Conservation (phyloP, 2,888 invertebrate genomes). For the Epistrophe eligans region DNA sequence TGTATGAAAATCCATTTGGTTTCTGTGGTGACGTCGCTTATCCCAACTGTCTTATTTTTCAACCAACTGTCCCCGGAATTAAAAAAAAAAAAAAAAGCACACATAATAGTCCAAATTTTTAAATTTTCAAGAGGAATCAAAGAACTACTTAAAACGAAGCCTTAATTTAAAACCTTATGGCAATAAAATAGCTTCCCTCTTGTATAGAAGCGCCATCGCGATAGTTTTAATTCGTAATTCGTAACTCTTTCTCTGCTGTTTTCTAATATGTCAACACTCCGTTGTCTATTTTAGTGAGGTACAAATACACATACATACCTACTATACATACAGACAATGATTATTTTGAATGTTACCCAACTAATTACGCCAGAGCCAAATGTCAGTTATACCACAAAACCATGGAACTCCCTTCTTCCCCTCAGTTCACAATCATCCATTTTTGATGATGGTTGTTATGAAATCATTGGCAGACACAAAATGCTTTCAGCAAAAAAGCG, state of each 20-base stretch:
- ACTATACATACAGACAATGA: slow-evolving; percentile 6
- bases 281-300: slow-evolving; percentile 8
- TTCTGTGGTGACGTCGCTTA: too few species aligned
- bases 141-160: too few species aligned
- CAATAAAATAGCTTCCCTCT: not conserved
- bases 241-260: slow-evolving; percentile 18
- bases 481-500: slow-evolving; percentile 43
- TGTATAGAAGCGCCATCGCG: too few species aligned
- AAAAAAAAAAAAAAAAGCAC: too few species aligned
- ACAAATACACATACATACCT: too few species aligned
- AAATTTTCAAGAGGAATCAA: too few species aligned
- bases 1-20: too few species aligned
- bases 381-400: slow-evolving; percentile 50
- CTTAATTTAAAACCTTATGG: not conserved
- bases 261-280: slow-evolving; percentile 45
- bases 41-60: too few species aligned
- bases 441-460: slow-evolving; percentile 54
- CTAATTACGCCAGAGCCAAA: slow-evolving; percentile 63
- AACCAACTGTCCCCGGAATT: too few species aligned
- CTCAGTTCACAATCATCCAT: not conserved
- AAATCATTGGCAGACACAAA: slow-evolving; percentile 66
- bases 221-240: slow-evolving; percentile 26
- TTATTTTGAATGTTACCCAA: slow-evolving; percentile 55
- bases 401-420: slow-evolving; percentile 14
- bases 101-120: too few species aligned